phyloP scores from a whole-genome alignment of 1,140 invertebrate species.

The Carposina sasakii region DNA sequence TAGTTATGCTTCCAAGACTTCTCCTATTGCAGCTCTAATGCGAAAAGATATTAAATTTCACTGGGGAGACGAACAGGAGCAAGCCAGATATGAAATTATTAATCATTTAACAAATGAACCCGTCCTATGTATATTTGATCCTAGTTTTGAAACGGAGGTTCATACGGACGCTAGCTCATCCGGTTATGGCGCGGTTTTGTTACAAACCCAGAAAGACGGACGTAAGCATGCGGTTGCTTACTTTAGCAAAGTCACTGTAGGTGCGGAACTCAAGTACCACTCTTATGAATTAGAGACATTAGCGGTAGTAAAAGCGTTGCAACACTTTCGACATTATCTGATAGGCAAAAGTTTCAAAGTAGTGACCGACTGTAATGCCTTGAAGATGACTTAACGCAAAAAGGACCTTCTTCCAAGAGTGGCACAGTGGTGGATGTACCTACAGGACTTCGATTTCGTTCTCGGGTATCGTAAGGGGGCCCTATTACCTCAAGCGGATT shows the following conservation, averaged over 20 bases:
- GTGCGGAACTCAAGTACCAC: slow-evolving; percentile 25
- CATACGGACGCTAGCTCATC: slow-evolving; percentile 35
- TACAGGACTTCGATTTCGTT: too few species aligned
- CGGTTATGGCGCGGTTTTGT: slow-evolving; percentile 27
- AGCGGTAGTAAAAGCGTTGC: too few species aligned
- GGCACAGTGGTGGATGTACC: too few species aligned
- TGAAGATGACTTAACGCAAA: too few species aligned
- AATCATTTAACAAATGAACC: slow-evolving; percentile 9
- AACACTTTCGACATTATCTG: too few species aligned
- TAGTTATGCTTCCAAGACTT: slow-evolving; percentile 20
- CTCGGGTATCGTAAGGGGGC: too few species aligned
- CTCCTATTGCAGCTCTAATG: slow-evolving; percentile 23
- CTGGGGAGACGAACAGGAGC: slow-evolving; percentile 1
- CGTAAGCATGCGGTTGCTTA: slow-evolving; percentile 30
- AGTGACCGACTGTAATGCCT: too few species aligned
- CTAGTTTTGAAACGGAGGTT: slow-evolving; percentile 24
- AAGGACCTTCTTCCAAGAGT: too few species aligned
- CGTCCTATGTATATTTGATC: slow-evolving; percentile 24
- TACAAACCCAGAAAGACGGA: slow-evolving; percentile 20
- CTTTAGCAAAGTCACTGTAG: too few species aligned
- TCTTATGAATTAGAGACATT: too few species aligned
- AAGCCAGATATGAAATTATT: background rate
- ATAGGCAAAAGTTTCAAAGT: too few species aligned
- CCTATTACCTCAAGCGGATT: too few species aligned
- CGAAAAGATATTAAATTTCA: slow-evolving; percentile 12